Conservation (phyloP, 2,888 invertebrate genomes). For the Orthosia gothica region DNA sequence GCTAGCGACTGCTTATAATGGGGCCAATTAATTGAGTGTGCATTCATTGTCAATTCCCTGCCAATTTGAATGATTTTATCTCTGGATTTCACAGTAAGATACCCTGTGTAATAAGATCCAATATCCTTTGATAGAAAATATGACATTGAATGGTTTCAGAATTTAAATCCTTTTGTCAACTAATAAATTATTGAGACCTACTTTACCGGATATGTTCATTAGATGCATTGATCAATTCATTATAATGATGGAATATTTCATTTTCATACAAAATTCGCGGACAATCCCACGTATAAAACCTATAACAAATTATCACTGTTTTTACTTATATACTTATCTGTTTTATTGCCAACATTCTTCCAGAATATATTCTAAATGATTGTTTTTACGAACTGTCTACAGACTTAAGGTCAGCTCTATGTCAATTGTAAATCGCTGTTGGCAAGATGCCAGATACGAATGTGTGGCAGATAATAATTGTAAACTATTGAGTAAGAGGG, state of each 20-base stretch:
- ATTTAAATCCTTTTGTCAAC: too few relatives aligned
- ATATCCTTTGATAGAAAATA: too few relatives aligned
- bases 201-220: too few relatives aligned
- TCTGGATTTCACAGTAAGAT: too few relatives aligned
- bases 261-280: background rate
- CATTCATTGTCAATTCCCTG: too few relatives aligned
- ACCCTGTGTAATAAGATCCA: too few relatives aligned
- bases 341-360: slow-evolving; percentile 43
- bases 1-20: too few relatives aligned
- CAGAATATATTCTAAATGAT: slow-evolving; percentile 25
- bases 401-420: slow-evolving; percentile 36
- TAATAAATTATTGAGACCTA: too few relatives aligned
- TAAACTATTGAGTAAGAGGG: background rate
- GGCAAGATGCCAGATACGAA: slow-evolving; percentile 55
- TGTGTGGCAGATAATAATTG: slow-evolving; percentile 18
- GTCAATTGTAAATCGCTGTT: slow-evolving; percentile 55
- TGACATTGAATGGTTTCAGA: too few relatives aligned
- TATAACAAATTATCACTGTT: background rate
- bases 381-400: slow-evolving; percentile 51
- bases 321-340: slow-evolving; percentile 21
- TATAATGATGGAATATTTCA: background rate
- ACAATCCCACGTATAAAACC: background rate
- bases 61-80: too few relatives aligned
- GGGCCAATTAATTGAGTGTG: too few relatives aligned
- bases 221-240: background rate